Percentiles rank a stretch among this genome's conserved stretches.
These are phyloP conservation scores for Lamellibrachia satsuma DNA, from an alignment of 2,888 invertebrate species.

Conservation along the genomic window DNA sequence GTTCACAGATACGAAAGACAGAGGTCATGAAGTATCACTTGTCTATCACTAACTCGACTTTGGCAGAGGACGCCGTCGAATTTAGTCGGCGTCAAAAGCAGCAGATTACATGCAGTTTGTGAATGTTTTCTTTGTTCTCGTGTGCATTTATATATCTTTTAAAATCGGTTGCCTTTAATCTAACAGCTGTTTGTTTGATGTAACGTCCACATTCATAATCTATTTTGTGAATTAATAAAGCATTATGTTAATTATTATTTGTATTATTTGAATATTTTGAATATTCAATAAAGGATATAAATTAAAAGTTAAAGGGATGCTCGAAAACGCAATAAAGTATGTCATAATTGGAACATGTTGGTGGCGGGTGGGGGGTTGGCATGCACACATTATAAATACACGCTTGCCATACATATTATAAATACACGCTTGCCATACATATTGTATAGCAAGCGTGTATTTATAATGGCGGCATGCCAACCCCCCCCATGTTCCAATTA, in stretches of 20 bases:
- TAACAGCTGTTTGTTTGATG: not conserved
- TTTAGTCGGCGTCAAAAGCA: not conserved
- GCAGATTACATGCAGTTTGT: not conserved
- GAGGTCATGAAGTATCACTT: not conserved
- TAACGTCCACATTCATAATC: not conserved
- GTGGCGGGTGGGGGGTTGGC: no score
- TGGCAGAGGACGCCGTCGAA: not conserved
- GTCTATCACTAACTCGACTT: constrained; percentile 1
- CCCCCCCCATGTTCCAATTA: not conserved
- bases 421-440: no score
- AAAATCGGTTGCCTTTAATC: not conserved
- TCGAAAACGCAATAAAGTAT: not conserved
- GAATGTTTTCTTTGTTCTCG: not conserved
- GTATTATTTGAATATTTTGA: not conserved
- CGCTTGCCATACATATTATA: no score
- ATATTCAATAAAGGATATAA: not conserved
- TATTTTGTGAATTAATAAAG: not conserved
- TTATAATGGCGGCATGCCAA: no score
- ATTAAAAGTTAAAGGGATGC: not conserved
- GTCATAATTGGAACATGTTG: not conserved
- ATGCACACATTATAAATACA: no score
- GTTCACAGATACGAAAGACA: not conserved
- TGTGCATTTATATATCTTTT: not conserved
- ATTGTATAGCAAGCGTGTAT: no score
- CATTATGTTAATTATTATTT: not conserved